Evolutionary conservation across 2,113 vertebrate species (phyloP), one percentile per base, ranked within the genome.

Genomic region (Sebastes fasciatus): DNA sequence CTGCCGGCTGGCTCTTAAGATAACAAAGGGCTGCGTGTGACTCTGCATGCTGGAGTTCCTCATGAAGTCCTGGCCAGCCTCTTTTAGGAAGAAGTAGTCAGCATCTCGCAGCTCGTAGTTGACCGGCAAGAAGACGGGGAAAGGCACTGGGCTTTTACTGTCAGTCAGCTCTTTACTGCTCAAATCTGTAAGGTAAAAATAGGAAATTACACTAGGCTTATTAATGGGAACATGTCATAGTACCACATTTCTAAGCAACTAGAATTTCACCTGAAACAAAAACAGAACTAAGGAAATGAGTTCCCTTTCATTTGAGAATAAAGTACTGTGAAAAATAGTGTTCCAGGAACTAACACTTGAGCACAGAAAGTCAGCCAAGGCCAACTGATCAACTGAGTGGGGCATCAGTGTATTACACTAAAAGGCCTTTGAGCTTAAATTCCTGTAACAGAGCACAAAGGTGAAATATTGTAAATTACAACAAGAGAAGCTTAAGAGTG

Each of bases 61-160:
- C 97, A 98, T 99, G 58, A 98, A 96, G 76, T 98, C 97, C 94
- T 99, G 97, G 55, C 97, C 96, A 46, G 97, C 96, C 91, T 99
- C 98, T 86, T 98, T 97, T 1, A 99, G 94, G 58, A 97, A 96
- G 90, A 98, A 96, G 91, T 95, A 94, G 19, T 97, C 97, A 0
- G 96, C 96, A 8, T 96, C 95, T 76, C 92, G 92, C 87, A 99
- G 94, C 17, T 94, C 96, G 34, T 97, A 98, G 90, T 79, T 96
- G 84, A 98, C 97, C 0, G 97, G 98, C 72, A 98, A 79, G 91
- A 96, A 97, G 23, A 96, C 95, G 14, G 97, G 97, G 85, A 96
- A 95, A 88, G 96, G 86, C 62, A 94, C 94, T 67, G 96, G 95
- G 8, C 95, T 95, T 93, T 95, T 97, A 2, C 93, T 95, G 77